Percentiles rank a stretch among this genome's conserved stretches.
Evolutionary conservation across 2,888 invertebrate species (phyloP).

Genomic region (Cepaea hortensis): DNA sequence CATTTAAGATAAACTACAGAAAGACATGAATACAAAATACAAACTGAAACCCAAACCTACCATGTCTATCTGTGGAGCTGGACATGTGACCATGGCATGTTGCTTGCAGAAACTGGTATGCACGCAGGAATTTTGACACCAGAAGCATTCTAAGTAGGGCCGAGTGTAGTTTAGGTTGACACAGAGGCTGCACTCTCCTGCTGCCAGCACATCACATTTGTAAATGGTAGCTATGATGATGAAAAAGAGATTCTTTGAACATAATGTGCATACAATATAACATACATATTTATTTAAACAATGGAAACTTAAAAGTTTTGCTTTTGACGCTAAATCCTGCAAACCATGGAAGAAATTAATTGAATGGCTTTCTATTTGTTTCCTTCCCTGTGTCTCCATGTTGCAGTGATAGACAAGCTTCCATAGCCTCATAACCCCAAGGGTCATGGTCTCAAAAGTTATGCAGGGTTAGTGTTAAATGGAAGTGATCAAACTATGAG

Average conservation of each 20-base stretch:
- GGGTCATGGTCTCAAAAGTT: too few species aligned
- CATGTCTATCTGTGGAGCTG: constrained; percentile 80
- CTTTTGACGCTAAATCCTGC: not conserved
- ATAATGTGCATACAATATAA: not conserved
- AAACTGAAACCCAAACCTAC: constrained; percentile 54
- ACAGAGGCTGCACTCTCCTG: constrained; percentile 94
- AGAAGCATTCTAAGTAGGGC: constrained; percentile 90
- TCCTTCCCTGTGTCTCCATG: too few species aligned
- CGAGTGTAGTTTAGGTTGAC: constrained; percentile 84
- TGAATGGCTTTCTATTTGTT: not conserved
- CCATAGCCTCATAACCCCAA: too few species aligned
- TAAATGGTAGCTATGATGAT: constrained; percentile 86
- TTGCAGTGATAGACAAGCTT: too few species aligned
- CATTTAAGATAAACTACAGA: too few species aligned
- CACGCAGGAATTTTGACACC: constrained; percentile 88
- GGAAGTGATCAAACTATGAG: too few species aligned
- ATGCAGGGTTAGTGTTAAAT: too few species aligned
- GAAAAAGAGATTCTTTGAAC: not conserved
- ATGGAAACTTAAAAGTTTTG: too few species aligned
- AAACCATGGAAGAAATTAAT: not conserved
- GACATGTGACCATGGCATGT: constrained; percentile 85
- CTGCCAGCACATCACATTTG: constrained; percentile 95
- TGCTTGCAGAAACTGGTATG: constrained; percentile 59
- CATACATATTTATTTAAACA: too few species aligned
- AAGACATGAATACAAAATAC: too few species aligned